Evolutionary conservation across 2,113 vertebrate genomes (phyloP).

Genomic region (Oryzias curvinotus): DNA sequence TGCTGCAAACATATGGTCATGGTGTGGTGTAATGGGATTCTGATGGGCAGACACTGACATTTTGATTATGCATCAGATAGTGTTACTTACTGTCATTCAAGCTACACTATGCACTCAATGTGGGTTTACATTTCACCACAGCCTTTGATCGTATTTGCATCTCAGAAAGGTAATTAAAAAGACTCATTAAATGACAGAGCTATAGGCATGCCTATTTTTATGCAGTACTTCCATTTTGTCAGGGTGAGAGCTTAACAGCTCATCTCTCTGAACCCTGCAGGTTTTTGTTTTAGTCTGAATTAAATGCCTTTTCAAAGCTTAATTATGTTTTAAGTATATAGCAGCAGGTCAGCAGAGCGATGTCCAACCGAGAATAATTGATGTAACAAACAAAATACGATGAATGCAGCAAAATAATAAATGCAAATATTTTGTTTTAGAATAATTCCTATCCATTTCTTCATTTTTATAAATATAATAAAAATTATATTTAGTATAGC

Average conservation of each 20-base stretch:
- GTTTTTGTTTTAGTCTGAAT: slow-evolving; percentile 13
- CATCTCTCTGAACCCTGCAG: not conserved
- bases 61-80: not conserved
- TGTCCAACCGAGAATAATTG: slow-evolving; percentile 1
- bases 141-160: no score
- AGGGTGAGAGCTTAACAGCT: not conserved
- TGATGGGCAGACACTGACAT: not conserved
- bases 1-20: slow-evolving; percentile 4
- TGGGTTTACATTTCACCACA: no score
- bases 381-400: slow-evolving; percentile 3
- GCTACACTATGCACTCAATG: no score
- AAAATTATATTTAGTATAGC: no score
- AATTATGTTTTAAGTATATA: slow-evolving; percentile 25
- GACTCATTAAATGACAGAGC: not conserved
- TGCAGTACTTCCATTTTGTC: not conserved
- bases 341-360: slow-evolving; percentile 22
- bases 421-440: not conserved
- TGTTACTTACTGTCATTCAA: not conserved
- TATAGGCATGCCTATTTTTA: not conserved
- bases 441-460: no score
- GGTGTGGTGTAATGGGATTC: not conserved
- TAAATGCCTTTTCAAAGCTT: slow-evolving; percentile 17
- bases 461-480: no score
- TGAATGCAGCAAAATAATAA: not conserved
- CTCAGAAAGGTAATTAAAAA: not conserved